Evolutionary conservation across 2,888 invertebrate species (phyloP).

Genomic region (Epinotia brunnichana): DNA sequence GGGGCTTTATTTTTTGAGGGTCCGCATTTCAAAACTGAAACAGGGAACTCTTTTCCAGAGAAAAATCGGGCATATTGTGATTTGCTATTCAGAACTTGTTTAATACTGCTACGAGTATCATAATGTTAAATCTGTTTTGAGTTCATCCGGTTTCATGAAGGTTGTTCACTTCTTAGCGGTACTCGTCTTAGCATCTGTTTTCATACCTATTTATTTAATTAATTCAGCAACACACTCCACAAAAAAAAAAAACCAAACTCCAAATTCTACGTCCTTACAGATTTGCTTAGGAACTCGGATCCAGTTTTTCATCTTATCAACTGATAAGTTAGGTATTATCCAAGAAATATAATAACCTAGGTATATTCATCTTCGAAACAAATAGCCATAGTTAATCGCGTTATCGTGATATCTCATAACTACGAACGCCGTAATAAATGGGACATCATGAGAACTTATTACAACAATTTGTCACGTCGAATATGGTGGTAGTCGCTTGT

Average conservation of each 20-base stretch:
- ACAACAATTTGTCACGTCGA: slow-evolving; percentile 26
- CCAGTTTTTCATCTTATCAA: neutral
- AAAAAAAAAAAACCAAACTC: too few relatives aligned
- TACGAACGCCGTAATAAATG: slow-evolving; percentile 21
- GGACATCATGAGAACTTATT: slow-evolving; percentile 27
- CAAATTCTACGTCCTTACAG: neutral
- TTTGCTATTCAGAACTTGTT: neutral
- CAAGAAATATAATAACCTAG: neutral
- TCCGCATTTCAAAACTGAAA: neutral
- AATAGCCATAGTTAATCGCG: slow-evolving; percentile 33
- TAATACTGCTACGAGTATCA: neutral
- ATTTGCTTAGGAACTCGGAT: neutral
- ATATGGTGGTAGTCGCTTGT: neutral
- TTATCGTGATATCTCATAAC: slow-evolving; percentile 29
- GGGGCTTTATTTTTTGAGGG: neutral
- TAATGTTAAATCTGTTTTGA: neutral
- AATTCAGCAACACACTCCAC: too few relatives aligned
- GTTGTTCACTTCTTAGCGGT: too few relatives aligned
- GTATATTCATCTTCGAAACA: slow-evolving; percentile 10
- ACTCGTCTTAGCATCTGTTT: too few relatives aligned
- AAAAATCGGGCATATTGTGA: neutral
- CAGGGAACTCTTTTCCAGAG: neutral
- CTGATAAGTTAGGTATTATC: neutral
- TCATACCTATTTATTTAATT: too few relatives aligned
- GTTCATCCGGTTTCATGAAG: too few relatives aligned